These are phyloP conservation scores for Malacosoma neustria DNA, from an alignment of 2,888 invertebrate species.

Conservation along the genomic window DNA sequence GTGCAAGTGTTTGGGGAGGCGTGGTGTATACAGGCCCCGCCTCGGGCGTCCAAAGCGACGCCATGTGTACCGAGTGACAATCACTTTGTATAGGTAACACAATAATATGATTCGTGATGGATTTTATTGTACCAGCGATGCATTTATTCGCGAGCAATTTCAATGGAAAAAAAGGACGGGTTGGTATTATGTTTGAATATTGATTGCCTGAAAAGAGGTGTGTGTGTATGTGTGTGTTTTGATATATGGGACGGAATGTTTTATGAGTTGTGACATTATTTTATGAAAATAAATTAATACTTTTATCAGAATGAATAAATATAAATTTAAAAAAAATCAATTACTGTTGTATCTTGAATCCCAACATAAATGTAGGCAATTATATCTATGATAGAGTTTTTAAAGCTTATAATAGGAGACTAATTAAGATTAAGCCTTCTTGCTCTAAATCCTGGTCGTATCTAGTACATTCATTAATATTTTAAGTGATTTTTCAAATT, in stretches of 20 bases:
- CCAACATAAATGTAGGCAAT: no score
- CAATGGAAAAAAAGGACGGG: constrained; percentile 21
- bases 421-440: no score
- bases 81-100: constrained; percentile 75
- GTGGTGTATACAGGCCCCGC: constrained; percentile 56
- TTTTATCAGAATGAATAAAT: no score
- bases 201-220: constrained; percentile 12
- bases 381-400: no score
- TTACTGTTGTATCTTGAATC: no score
- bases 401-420: no score
- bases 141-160: constrained; percentile 58
- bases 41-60: constrained; percentile 44
- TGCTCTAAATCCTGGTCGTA: no score
- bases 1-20: constrained; percentile 35
- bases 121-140: constrained; percentile 69
- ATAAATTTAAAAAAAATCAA: no score
- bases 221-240: constrained; percentile 4
- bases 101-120: constrained; percentile 74
- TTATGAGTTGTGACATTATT: not conserved
- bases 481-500: no score
- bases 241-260: not conserved
- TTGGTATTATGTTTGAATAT: constrained; percentile 14
- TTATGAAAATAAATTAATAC: no score
- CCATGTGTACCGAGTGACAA: constrained; percentile 69
- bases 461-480: no score